Evolutionary conservation across 2,797 vertebrate species (phyloP).

Genomic region (Poecilia wingei): DNA sequence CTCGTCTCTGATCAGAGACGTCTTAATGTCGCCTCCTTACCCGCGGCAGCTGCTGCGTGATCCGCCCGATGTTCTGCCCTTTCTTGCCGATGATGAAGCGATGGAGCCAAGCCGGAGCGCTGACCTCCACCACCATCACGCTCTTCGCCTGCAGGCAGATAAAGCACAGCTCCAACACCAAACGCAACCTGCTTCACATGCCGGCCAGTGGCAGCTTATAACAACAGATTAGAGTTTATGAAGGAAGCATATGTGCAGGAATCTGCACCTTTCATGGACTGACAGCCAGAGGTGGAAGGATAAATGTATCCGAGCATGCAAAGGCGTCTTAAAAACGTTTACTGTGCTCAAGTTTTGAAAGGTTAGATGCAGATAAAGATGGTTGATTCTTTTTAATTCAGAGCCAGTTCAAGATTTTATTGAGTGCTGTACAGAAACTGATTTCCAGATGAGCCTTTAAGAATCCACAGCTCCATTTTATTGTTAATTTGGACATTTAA

Average conservation of each 20-base stretch:
- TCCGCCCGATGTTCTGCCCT: conserved; percentile 85
- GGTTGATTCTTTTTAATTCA: neutral
- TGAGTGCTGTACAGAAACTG: neutral
- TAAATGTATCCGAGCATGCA: neutral
- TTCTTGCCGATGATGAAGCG: conserved; percentile 88
- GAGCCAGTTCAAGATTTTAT: neutral
- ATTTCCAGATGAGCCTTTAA: neutral
- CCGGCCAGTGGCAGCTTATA: neutral
- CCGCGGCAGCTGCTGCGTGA: conserved; percentile 84
- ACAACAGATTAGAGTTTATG: neutral
- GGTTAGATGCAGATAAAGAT: neutral
- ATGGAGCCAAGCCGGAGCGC: conserved; percentile 85
- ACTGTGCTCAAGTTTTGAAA: neutral
- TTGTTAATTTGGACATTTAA: neutral
- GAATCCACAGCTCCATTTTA: neutral
- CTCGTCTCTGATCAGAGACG: neutral
- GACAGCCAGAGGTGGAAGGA: neutral
- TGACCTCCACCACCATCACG: conserved; percentile 83
- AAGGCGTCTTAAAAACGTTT: neutral
- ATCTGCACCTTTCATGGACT: neutral
- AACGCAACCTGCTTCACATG: neutral
- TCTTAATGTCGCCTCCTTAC: conserved; percentile 52
- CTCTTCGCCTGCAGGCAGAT: conserved; percentile 77
- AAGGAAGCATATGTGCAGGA: neutral
- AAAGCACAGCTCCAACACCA: neutral